Evolutionary conservation across 2,888 invertebrate species (phyloP), one percentile per base, ranked within the genome.

Genomic region (Zonitis immaculata): DNA sequence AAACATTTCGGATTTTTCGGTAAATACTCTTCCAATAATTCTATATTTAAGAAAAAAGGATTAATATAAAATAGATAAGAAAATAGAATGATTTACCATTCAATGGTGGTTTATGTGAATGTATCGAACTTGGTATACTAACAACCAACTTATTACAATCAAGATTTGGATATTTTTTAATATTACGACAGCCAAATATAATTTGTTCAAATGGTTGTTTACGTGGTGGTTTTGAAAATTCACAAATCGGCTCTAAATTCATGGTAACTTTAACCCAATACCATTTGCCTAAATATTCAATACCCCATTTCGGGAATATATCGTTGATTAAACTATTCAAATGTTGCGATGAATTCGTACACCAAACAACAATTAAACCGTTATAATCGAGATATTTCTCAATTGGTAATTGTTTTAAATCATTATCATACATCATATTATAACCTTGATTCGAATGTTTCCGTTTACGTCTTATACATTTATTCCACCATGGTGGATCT

Each of bases 401-500:
- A 0, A 94, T 76, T 0, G 92, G 89, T 63, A 96, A 78, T 12
- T 82, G 76, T 1, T 81, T 77, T 50, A 97, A 80, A 49, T 88
- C 85, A 58, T 85, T 81, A 69, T 91, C 88, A 60, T 83, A 82
- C 79, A 95, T 81, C 88, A 90, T 90, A 60, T 81, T 75, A 73
- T 94, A 93, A 59, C 50, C 85, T 61, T 86, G 76, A 54, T 83
- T 80, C 47, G 80, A 80, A 52, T 80, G 81, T 62, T 78, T 78
- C 68, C 86, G 88, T 68, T 88, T 79, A 57, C 97, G 82, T 66
- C 92, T 83, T 44, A 96, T 92, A 58, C 91, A 95, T 76, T 94
- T 95, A 73, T 97, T 97, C 80, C 88, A 86, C 97, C 97, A 98
- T 0, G 97, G 96, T 27, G 97, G 97, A 78, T 98, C 98, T 61